These are phyloP conservation scores for Lydus trimaculatus DNA, from an alignment of 2,888 invertebrate genomes.

Conservation along the genomic window DNA sequence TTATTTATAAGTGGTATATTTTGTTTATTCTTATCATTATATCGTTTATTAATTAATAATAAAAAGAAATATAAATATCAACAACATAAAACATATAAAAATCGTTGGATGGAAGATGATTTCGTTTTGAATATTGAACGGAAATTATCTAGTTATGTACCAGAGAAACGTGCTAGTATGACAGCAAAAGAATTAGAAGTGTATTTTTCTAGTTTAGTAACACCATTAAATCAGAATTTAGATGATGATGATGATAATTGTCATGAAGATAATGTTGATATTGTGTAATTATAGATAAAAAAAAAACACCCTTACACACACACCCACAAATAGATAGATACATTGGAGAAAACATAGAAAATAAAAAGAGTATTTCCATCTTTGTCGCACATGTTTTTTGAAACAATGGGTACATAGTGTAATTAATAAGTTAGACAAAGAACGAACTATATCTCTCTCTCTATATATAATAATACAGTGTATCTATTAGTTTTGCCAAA, in stretches of 20 bases:
- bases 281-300: neutral
- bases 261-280: neutral
- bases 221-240: constrained; percentile 37
- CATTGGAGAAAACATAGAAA: neutral
- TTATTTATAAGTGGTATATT: constrained; percentile 63
- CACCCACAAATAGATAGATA: too few species aligned
- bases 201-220: constrained; percentile 45
- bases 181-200: constrained; percentile 54
- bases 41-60: constrained; percentile 44
- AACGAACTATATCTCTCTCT: too few species aligned
- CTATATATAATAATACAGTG: neutral
- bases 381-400: too few species aligned
- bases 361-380: neutral
- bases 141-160: constrained; percentile 50
- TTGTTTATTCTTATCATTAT: constrained; percentile 64
- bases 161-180: constrained; percentile 46
- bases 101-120: constrained; percentile 53
- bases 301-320: too few species aligned
- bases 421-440: too few species aligned
- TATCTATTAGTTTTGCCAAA: neutral
- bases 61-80: constrained; percentile 16
- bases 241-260: neutral
- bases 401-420: too few species aligned
- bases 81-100: constrained; percentile 29
- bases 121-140: constrained; percentile 46